These are phyloP conservation scores for Furnarius figulus DNA, from an alignment of 2,113 vertebrate genomes.

Conservation along the genomic window DNA sequence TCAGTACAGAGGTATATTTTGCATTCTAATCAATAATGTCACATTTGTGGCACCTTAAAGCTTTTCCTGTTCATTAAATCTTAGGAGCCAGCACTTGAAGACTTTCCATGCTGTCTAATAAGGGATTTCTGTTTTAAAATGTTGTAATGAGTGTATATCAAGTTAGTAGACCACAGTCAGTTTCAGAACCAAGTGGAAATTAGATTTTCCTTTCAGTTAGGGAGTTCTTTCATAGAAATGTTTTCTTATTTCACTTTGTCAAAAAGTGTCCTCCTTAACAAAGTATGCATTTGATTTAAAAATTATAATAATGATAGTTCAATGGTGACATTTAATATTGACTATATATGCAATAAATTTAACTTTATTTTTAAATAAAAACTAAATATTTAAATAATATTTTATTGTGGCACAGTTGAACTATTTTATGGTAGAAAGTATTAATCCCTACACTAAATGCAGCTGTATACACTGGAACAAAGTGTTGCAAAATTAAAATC, in stretches of 20 bases:
- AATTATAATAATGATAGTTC: background rate
- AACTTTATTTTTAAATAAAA: background rate
- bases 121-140: background rate
- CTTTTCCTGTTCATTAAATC: background rate
- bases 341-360: background rate
- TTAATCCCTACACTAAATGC: background rate
- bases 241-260: background rate
- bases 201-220: background rate
- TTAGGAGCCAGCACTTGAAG: background rate
- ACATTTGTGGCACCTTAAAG: background rate
- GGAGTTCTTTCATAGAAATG: background rate
- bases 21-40: background rate
- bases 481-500: background rate
- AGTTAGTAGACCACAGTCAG: background rate
- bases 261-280: background rate
- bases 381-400: background rate
- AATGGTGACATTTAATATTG: background rate
- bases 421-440: background rate
- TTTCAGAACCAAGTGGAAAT: background rate
- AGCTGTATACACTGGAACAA: background rate
- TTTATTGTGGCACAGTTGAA: background rate
- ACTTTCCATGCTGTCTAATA: background rate
- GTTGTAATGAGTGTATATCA: background rate
- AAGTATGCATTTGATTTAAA: background rate
- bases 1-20: background rate